phyloP scores from a whole-genome alignment of 2,888 invertebrate species.

The Drosophila vallismaia region DNA sequence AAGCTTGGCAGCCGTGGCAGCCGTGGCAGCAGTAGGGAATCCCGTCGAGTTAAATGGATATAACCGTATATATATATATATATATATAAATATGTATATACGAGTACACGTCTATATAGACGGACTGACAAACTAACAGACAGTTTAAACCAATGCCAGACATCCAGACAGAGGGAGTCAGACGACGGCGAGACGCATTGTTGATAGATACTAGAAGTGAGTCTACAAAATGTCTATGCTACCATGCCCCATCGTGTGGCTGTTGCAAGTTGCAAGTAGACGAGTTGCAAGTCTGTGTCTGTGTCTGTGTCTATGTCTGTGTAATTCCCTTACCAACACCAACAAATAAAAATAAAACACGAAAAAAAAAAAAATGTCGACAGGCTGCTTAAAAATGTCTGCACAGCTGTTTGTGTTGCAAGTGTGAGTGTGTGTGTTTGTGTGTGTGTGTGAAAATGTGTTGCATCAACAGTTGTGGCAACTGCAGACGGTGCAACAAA shows the following conservation, averaged over 20 bases:
- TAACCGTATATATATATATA: neutral
- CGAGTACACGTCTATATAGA: slow-evolving; percentile 20
- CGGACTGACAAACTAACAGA: slow-evolving; percentile 21
- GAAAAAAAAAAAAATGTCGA: slow-evolving; percentile 46
- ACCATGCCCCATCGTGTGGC: slow-evolving; percentile 8
- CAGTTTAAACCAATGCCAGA: slow-evolving; percentile 53
- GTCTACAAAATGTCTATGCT: slow-evolving; percentile 37
- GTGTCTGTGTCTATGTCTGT: slow-evolving; percentile 5
- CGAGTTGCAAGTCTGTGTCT: neutral
- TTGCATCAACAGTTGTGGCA: slow-evolving; percentile 71
- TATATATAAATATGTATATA: neutral
- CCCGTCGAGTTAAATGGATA: neutral
- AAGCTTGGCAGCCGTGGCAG: neutral
- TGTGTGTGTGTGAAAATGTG: slow-evolving; percentile 36
- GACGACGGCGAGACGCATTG: slow-evolving; percentile 39
- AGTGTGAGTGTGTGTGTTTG: slow-evolving; percentile 32
- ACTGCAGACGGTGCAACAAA: slow-evolving; percentile 51
- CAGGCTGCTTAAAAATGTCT: slow-evolving; percentile 78
- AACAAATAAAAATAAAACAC: slow-evolving; percentile 1
- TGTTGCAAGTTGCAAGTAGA: neutral
- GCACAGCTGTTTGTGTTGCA: slow-evolving; percentile 68
- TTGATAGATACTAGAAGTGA: slow-evolving; percentile 40
- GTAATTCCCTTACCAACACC: slow-evolving; percentile 11
- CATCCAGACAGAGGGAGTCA: slow-evolving; percentile 27
- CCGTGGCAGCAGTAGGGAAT: neutral